Percentiles rank a stretch among this genome's conserved stretches.
Conservation (phyloP, 2,888 invertebrate species). For the Parnassius apollo region DNA sequence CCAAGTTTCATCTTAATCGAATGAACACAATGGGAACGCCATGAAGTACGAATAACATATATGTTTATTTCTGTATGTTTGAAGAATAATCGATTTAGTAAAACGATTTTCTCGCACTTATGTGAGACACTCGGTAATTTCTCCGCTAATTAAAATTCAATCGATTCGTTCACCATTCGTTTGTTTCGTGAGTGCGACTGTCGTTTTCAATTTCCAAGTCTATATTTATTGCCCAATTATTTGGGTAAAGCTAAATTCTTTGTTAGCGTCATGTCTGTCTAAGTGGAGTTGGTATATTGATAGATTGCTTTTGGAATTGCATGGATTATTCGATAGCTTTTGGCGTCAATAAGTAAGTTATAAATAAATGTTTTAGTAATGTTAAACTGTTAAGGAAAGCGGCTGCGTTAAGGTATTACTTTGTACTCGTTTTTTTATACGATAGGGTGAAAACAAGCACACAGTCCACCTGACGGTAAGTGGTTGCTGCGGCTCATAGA, state of each 20-base stretch:
- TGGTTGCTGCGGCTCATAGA: too few relatives aligned
- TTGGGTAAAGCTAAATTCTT: slow-evolving; percentile 12
- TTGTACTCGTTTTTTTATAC: too few relatives aligned
- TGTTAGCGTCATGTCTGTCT: slow-evolving; percentile 1
- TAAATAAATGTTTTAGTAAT: too few relatives aligned
- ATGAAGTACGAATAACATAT: too few relatives aligned
- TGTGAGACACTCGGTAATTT: slow-evolving; percentile 11
- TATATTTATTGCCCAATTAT: slow-evolving; percentile 19
- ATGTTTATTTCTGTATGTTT: too few relatives aligned
- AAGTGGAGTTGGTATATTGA: background rate
- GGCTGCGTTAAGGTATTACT: too few relatives aligned
- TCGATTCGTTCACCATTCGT: slow-evolving; percentile 8
- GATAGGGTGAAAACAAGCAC: too few relatives aligned
- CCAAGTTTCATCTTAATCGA: too few relatives aligned
- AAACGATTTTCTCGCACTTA: background rate
- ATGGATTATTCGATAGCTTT: background rate
- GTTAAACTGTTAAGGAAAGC: too few relatives aligned
- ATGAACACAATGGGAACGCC: too few relatives aligned
- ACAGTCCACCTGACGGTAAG: too few relatives aligned
- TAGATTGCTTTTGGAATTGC: slow-evolving; percentile 6
- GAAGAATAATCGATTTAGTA: slow-evolving; percentile 4
- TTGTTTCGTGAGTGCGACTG: slow-evolving; percentile 5
- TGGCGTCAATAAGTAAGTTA: background rate
- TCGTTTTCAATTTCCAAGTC: slow-evolving; percentile 24
- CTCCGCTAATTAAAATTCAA: slow-evolving; percentile 24